Evolutionary conservation across 2,113 vertebrate species (phyloP).

Genomic region (Anthoscopus minutus): DNA sequence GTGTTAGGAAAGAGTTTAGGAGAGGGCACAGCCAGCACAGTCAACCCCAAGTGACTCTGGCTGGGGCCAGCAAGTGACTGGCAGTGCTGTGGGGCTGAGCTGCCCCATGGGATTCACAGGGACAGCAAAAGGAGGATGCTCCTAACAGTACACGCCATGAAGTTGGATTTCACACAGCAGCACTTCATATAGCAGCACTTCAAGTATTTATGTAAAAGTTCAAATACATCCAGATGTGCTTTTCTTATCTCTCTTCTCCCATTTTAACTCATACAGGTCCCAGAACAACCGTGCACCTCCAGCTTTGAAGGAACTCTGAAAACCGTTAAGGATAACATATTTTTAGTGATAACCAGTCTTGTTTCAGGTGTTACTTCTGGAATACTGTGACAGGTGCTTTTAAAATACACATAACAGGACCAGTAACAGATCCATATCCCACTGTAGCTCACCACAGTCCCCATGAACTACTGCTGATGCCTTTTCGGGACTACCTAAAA

Average conservation of each 20-base stretch:
- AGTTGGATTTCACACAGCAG: not conserved
- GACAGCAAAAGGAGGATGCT: not conserved
- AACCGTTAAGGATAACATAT: not conserved
- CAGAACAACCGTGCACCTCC: fast-evolving
- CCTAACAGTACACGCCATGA: not conserved
- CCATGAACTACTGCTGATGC: not conserved
- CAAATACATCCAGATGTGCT: not conserved
- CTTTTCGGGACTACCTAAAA: not conserved
- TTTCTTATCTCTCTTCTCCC: not conserved
- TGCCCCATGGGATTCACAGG: fast-evolving
- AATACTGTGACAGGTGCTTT: not conserved
- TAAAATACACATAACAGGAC: not conserved
- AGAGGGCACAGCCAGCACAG: not conserved
- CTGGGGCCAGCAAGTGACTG: fast-evolving
- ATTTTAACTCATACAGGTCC: not conserved
- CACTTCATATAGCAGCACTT: not conserved
- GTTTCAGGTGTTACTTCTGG: not conserved
- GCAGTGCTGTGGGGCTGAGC: not conserved
- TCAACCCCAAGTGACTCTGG: fast-evolving
- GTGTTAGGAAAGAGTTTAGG: not conserved
- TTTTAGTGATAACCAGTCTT: not conserved
- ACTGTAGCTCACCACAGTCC: not conserved
- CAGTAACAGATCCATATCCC: not conserved
- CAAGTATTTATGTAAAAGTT: not conserved
- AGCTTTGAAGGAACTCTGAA: not conserved